A percentile compares a stretch with the other conserved stretches of the same genome.
Conservation (phyloP, 2,797 vertebrate species). For the Anguilla megastoma region DNA sequence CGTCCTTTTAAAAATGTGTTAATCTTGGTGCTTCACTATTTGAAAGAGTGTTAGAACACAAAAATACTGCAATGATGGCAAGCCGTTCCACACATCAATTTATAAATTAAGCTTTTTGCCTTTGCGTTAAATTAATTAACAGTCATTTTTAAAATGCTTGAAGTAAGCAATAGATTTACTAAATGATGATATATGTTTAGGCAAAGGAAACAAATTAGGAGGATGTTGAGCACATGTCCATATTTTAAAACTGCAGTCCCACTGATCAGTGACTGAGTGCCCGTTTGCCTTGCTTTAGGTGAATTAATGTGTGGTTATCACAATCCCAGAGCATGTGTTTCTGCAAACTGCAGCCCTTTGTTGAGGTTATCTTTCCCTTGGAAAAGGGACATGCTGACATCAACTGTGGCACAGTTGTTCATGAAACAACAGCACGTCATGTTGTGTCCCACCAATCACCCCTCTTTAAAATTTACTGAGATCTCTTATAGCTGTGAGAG, state of each 20-base stretch:
- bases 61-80: not conserved
- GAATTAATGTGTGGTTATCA: not conserved
- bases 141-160: not conserved
- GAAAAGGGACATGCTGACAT: not conserved
- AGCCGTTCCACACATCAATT: not conserved
- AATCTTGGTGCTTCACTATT: not conserved
- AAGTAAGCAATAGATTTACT: not conserved
- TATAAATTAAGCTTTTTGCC: not conserved
- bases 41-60: not conserved
- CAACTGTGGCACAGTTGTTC: not conserved
- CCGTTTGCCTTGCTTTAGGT: not conserved
- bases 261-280: not conserved
- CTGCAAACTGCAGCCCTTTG: not conserved
- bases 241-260: not conserved
- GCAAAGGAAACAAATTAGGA: not conserved
- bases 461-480: not conserved
- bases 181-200: not conserved
- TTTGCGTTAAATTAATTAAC: not conserved
- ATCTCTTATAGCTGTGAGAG: not conserved
- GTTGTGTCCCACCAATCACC: not conserved
- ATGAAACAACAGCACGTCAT: not conserved
- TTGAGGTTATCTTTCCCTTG: no score
- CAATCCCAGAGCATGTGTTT: not conserved
- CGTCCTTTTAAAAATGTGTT: not conserved
- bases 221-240: not conserved